Evolutionary conservation across 2,797 vertebrate species (phyloP), one percentile per base, ranked within the genome.

Genomic region (Pseudochirops corinnae): DNA sequence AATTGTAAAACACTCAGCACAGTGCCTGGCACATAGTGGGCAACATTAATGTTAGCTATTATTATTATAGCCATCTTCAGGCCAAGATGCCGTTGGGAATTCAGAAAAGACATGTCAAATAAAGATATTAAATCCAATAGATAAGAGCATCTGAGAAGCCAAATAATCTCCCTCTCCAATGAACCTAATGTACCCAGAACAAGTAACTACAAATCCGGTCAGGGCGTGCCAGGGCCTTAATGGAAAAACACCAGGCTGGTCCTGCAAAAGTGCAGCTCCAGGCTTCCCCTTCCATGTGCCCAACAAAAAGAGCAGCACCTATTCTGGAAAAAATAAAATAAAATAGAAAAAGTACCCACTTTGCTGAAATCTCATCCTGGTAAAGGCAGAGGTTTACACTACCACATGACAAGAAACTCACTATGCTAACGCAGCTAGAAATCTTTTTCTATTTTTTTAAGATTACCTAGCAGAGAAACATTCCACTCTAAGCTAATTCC

Each of bases 231-330:
- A 96, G 95, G 93, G n/a, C 92, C 24, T 92, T 56, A 94, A 92
- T 90, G 96, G 97, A 97, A 97, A 98, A 97, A 67, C 95, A 97
- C 92, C 91, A 94, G 57, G 26, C 60, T 95, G n/a, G 29, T 96
- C 90, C 74, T 82, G 39, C 2, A 18, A 96, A 94, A 92, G 96
- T 92, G 24, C 50, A 90, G 92, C 95, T 95, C 93, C 50, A 94
- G 96, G 58, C 93, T 93, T 50, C 94, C 62, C 90, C 29, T 92
- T 67, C 94, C 50, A 90, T 92, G 91, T 87, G 90, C 21, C 93
- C 57, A 94, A 50, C 93, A 94, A 95, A 46, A 95, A 14, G 90
- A 92, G 91, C 56, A 93, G 94, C 91, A 95, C 9, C 39, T 24
- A 3, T 7, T 46, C 39, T 46, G 39, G 21, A 46, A 82, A 67